phyloP scores from a whole-genome alignment of 1,140 invertebrate genomes.

The Cotesia vestalis region DNA sequence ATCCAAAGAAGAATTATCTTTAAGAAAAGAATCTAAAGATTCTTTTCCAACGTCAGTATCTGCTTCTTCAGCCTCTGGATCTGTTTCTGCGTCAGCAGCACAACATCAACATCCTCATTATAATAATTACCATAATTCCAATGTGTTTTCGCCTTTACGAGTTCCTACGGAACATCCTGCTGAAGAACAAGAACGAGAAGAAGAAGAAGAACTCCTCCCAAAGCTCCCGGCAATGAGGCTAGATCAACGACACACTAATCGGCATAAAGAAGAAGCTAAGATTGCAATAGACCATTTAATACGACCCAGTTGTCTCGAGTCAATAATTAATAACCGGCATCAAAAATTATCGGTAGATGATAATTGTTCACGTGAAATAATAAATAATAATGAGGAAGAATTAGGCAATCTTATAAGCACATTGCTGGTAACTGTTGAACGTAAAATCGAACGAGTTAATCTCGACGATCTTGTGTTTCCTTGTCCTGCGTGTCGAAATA shows the following conservation, averaged over 20 bases:
- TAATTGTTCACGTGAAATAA: conserved; percentile 43
- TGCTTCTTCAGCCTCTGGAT: too few relatives aligned
- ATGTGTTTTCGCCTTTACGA: conserved; percentile 29
- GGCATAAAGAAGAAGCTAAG: conserved; percentile 31
- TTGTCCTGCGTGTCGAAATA: conserved; percentile 67
- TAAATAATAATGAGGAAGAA: conserved; percentile 58
- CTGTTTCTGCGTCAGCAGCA: background rate
- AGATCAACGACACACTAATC: conserved; percentile 20
- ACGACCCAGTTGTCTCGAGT: conserved; percentile 27
- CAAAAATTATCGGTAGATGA: background rate
- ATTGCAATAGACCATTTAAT: conserved; percentile 33
- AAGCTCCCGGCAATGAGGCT: conserved; percentile 40
- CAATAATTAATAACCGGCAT: conserved; percentile 27
- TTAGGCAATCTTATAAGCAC: conserved; percentile 71
- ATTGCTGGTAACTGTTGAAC: conserved; percentile 73
- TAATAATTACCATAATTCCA: conserved; percentile 37
- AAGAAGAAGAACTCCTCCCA: conserved; percentile 43
- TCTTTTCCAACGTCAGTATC: background rate
- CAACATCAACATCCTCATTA: conserved; percentile 40
- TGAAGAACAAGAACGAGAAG: conserved; percentile 37
- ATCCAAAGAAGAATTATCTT: conserved; percentile 52
- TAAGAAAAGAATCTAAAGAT: background rate
- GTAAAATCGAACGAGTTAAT: conserved; percentile 73
- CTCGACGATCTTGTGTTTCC: conserved; percentile 73
- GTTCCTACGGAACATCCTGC: conserved; percentile 20